Conservation (phyloP, 2,797 vertebrate genomes). For the Schizopygopsis malacanthus region DNA sequence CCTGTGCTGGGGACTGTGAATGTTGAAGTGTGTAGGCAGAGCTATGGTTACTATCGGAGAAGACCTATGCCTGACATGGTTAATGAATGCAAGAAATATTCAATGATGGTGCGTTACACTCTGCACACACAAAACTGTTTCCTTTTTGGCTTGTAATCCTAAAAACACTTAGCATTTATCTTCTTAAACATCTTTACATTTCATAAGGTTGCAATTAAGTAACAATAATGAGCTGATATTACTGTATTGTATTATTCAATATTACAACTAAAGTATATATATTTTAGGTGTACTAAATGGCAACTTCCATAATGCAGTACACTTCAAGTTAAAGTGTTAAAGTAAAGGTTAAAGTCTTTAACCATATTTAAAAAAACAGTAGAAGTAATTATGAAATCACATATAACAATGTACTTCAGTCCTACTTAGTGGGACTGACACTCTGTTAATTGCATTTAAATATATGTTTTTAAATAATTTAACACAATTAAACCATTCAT, state of each 20-base stretch:
- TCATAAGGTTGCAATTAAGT: too few species aligned
- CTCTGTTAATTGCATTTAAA: too few species aligned
- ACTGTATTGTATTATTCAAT: neutral
- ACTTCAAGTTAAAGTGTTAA: too few species aligned
- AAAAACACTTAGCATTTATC: neutral
- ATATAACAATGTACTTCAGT: too few species aligned
- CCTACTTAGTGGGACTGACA: too few species aligned
- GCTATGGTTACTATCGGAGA: conserved; percentile 14
- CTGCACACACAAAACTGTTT: neutral
- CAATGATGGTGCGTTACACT: conserved; percentile 66
- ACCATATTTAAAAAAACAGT: too few species aligned
- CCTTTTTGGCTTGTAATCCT: neutral
- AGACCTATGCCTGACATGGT: rapidly evolving
- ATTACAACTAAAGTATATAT: neutral
- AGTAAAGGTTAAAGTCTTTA: too few species aligned
- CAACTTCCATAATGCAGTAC: neutral
- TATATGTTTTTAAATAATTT: too few species aligned
- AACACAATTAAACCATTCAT: too few species aligned
- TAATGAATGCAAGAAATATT: conserved; percentile 66
- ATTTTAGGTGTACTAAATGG: neutral
- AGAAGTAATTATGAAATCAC: too few species aligned
- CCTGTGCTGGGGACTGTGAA: conserved; percentile 72
- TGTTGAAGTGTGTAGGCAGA: conserved; percentile 60
- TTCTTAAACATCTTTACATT: neutral
- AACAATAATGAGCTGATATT: too few species aligned